Evolutionary conservation across 2,888 invertebrate genomes (phyloP).

Genomic region (Heliconius ethilla): DNA sequence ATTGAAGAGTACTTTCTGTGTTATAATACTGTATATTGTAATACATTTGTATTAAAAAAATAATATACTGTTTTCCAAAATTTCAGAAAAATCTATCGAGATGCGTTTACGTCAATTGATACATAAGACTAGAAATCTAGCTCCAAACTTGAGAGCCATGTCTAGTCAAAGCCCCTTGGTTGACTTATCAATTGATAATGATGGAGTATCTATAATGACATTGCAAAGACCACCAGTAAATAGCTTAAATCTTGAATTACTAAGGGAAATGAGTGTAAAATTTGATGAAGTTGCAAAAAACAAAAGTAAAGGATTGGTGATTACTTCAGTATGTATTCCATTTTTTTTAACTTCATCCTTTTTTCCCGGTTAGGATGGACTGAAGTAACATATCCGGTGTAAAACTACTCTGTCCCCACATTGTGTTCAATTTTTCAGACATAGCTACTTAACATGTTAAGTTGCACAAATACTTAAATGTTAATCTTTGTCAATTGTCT

Average conservation of each 20-base stretch:
- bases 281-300: conserved; percentile 85
- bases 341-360: too few relatives aligned
- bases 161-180: conserved; percentile 78
- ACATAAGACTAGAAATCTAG: conserved; percentile 53
- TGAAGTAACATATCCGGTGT: too few relatives aligned
- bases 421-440: too few relatives aligned
- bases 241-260: conserved; percentile 88
- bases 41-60: too few relatives aligned
- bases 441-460: too few relatives aligned
- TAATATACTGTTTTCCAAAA: neutral
- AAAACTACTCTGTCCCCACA: too few relatives aligned
- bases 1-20: neutral
- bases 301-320: conserved; percentile 86
- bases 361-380: too few relatives aligned
- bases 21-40: neutral
- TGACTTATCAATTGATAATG: conserved; percentile 82
- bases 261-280: conserved; percentile 84
- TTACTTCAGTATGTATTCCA: conserved; percentile 86
- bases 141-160: conserved; percentile 58
- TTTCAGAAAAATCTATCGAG: conserved; percentile 47
- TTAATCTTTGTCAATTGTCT: too few relatives aligned
- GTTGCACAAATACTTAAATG: too few relatives aligned
- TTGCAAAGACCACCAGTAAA: conserved; percentile 91
- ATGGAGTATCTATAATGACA: conserved; percentile 87
- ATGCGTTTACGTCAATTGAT: conserved; percentile 66